Conservation (phyloP, 2,888 invertebrate species). For the Teleiodes luculella region DNA sequence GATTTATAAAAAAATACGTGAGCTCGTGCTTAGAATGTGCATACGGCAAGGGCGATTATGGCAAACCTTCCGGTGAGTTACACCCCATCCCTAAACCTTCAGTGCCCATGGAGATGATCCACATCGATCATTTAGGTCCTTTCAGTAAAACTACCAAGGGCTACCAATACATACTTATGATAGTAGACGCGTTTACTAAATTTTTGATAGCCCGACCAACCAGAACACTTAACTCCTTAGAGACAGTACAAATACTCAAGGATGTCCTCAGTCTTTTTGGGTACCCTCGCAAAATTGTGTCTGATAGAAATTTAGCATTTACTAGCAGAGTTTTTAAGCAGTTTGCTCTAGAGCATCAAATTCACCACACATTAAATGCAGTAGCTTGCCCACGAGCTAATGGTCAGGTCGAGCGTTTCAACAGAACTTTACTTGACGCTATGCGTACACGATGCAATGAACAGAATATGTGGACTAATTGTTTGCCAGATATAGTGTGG, state of each 20-base stretch:
- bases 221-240: conserved; percentile 20
- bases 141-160: conserved; percentile 4
- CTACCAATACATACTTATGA: background rate
- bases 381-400: background rate
- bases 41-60: conserved; percentile 32
- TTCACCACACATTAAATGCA: background rate
- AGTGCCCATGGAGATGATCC: conserved; percentile 25
- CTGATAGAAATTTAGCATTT: conserved; percentile 21
- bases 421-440: background rate
- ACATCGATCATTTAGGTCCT: conserved; percentile 14
- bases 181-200: background rate
- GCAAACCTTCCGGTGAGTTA: conserved; percentile 23
- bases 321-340: conserved; percentile 26
- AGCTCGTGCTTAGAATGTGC: conserved; percentile 23
- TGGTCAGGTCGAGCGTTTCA: background rate
- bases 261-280: conserved; percentile 15
- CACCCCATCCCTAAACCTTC: conserved; percentile 28
- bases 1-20: conserved; percentile 21
- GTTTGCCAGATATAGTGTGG: conserved; percentile 26
- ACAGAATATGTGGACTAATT: conserved; percentile 26
- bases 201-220: conserved; percentile 24
- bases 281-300: conserved; percentile 6
- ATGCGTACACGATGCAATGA: conserved; percentile 4
- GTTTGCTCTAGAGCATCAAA: background rate
- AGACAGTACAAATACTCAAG: conserved; percentile 19